phyloP scores from a whole-genome alignment of 2,888 invertebrate genomes.

The Stramonita haemastoma region DNA sequence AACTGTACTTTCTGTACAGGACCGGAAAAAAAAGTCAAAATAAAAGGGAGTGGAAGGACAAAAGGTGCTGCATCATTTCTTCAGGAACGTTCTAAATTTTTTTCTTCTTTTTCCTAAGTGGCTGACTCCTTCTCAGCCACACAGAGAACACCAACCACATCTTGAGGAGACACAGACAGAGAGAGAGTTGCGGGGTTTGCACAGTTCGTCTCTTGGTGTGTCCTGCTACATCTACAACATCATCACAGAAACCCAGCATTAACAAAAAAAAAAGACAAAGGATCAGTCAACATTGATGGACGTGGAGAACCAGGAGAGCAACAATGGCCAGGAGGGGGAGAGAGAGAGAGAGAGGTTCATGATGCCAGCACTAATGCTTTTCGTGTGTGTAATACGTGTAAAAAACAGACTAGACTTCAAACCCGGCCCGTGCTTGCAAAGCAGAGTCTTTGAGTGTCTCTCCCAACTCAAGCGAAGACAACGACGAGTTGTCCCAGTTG shows the following conservation, averaged over 20 bases:
- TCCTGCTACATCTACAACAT: constrained; percentile 13
- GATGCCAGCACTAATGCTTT: constrained; percentile 28
- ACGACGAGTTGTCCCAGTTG: neutral
- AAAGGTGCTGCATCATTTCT: neutral
- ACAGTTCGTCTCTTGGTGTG: constrained; percentile 5
- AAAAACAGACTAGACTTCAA: constrained; percentile 16
- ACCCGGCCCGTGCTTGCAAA: neutral
- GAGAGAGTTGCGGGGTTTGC: neutral
- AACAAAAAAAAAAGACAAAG: neutral
- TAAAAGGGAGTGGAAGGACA: neutral
- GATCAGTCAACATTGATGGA: neutral
- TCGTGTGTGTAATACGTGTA: neutral
- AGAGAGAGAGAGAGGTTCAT: neutral
- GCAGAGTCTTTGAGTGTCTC: too few relatives aligned
- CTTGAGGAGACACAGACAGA: neutral
- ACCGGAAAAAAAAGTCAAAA: neutral
- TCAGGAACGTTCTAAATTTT: neutral
- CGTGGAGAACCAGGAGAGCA: neutral
- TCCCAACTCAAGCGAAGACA: neutral
- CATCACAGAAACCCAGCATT: constrained; percentile 19
- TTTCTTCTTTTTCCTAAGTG: neutral
- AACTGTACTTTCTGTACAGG: too few relatives aligned
- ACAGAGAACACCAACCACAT: too few relatives aligned
- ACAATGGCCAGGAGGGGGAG: neutral
- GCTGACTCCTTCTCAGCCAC: neutral